Percentiles rank a stretch among this genome's conserved stretches.
These are phyloP conservation scores for Tupaia chinensis DNA, from an alignment of 2,113 vertebrate species.

Conservation along the genomic window DNA sequence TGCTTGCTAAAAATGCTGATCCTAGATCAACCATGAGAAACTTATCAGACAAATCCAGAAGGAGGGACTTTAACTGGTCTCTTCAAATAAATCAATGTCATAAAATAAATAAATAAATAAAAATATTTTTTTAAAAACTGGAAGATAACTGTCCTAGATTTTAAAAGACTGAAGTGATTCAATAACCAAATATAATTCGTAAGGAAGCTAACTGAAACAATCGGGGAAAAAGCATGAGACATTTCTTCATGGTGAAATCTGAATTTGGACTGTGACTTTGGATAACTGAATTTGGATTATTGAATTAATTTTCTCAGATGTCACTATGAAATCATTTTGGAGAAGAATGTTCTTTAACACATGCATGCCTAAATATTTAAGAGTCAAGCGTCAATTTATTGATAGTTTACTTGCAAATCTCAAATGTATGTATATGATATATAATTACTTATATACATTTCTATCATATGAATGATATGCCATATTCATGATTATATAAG, in stretches of 20 bases:
- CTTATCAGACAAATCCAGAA: constrained; percentile 32
- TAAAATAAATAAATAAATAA: not conserved
- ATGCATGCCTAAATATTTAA: not conserved
- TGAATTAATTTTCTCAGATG: not conserved
- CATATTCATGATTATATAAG: not conserved
- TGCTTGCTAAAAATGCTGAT: not conserved
- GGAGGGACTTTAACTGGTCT: not conserved
- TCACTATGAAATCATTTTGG: not conserved
- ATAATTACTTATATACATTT: not conserved
- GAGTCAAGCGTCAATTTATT: not conserved
- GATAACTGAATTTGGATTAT: not conserved
- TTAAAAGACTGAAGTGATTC: not conserved
- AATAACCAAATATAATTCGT: not conserved
- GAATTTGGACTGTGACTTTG: not conserved
- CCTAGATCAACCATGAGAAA: not conserved
- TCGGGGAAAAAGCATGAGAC: not conserved
- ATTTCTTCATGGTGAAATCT: not conserved
- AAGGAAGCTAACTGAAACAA: not conserved
- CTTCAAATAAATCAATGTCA: not conserved
- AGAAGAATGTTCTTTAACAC: not conserved
- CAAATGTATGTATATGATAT: not conserved
- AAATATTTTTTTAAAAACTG: not conserved
- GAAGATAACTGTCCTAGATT: not conserved
- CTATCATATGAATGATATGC: not conserved
- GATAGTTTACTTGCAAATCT: not conserved